Base-by-base conservation (phyloP, 2,888 invertebrate species). In the Rhingia campestris region DNA sequence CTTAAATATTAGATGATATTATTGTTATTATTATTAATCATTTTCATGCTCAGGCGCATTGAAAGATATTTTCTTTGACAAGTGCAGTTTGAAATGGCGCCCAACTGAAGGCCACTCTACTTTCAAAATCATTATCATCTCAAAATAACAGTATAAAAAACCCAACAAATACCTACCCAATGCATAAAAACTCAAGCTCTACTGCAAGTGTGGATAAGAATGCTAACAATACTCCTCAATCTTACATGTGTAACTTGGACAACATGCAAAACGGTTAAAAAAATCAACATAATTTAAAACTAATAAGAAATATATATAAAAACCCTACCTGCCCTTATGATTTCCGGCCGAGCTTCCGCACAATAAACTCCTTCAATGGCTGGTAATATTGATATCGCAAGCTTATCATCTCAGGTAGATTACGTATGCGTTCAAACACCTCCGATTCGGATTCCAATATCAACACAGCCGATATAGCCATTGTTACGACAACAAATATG, bases 341-440 rank as follows among this genome's bases (percentile, higher is more conserved):
- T 49, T 88, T 88, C 7, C 87, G 86, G 10, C 88, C 88, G 33
- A 90, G 67, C 75, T 89, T 89, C 12, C 88, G 87, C n/a, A 89
- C 73, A 41, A 90, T 86, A 70, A 89, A 90, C 61, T 96, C 95
- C 91, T 96, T 97, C 73, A 96, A 92, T 32, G 97, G 97, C 88
- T 95, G 94, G 92, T 97, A 97, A 92, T 97, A 96, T 88, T 96
- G 95, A 87, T 95, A 94, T 81, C 95, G 94, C 73, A 97, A 93
- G 59, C 95, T 93, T 43, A 94, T 89, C 92, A 97, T 94, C 92
- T 97, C 97, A 35, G 97, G 97, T 89, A 95, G 94, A 88, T 95
- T 94, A 80, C 95, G 94, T 80, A 97, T 91, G 41, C 93, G 92
- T 75, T 94, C 93, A 87, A 97, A 94, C 35, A 95, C 90, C 70